A percentile compares a stretch with the other conserved stretches of the same genome.
phyloP scores from a whole-genome alignment of 2,113 vertebrate species.

The Marmota monax region DNA sequence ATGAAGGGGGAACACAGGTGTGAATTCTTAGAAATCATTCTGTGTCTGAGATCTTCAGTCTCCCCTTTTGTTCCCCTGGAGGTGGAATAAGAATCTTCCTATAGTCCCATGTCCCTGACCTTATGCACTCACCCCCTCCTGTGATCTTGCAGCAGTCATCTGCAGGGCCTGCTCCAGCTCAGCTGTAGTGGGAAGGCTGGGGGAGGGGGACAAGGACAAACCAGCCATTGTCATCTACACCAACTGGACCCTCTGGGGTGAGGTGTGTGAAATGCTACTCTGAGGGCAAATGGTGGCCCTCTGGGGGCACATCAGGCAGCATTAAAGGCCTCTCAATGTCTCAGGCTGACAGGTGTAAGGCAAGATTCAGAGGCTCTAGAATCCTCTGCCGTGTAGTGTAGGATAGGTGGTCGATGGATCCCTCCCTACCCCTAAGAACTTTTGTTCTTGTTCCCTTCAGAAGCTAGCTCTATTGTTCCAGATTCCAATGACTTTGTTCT shows the following conservation, averaged over 20 bases:
- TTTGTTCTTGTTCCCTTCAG: slow-evolving; percentile 33
- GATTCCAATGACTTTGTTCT: slow-evolving; percentile 11
- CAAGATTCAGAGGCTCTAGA: background rate
- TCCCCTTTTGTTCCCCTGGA: background rate
- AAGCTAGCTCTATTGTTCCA: background rate
- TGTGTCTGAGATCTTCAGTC: background rate
- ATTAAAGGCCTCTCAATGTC: background rate
- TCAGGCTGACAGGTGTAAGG: background rate
- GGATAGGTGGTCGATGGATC: background rate
- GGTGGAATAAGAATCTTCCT: background rate
- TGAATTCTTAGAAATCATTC: background rate
- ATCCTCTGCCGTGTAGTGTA: background rate
- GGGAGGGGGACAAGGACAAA: slow-evolving; percentile 31
- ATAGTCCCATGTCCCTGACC: background rate
- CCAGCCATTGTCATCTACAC: slow-evolving; percentile 34
- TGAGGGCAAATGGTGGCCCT: background rate
- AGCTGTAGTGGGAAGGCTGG: background rate
- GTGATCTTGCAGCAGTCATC: background rate
- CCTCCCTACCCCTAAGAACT: background rate
- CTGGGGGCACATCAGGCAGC: background rate
- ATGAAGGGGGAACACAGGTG: background rate
- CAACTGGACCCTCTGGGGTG: background rate
- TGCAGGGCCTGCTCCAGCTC: slow-evolving; percentile 29
- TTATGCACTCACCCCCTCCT: background rate
- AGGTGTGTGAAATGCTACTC: background rate